Percentiles rank a stretch among this genome's conserved stretches.
Evolutionary conservation across 2,797 vertebrate genomes (phyloP).

Genomic region (Sitta carolinensis): DNA sequence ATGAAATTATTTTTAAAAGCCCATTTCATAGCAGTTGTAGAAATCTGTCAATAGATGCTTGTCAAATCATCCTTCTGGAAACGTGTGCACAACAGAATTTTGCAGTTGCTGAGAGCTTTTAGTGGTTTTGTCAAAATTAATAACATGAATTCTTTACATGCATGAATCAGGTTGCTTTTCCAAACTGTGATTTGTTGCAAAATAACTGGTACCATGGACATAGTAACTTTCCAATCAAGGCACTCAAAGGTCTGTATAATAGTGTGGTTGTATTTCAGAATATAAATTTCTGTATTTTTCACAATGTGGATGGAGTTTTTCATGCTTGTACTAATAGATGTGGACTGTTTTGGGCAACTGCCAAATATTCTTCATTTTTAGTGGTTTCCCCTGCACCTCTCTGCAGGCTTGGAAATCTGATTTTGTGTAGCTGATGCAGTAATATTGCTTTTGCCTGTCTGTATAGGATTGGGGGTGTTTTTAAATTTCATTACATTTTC

Average conservation of each 20-base stretch:
- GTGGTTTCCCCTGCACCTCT: neutral
- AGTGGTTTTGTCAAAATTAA: neutral
- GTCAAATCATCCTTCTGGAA: neutral
- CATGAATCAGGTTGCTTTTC: neutral
- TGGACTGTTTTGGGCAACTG: neutral
- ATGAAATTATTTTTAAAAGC: neutral
- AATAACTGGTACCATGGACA: neutral
- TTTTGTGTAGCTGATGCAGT: neutral
- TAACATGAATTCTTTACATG: neutral
- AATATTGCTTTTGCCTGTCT: neutral
- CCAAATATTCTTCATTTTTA: neutral
- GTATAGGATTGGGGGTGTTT: rapidly evolving
- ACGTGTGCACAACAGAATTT: neutral
- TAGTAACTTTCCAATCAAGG: neutral
- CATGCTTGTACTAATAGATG: neutral
- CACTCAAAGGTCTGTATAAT: neutral
- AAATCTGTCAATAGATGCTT: conserved; percentile 4
- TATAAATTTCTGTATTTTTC: neutral
- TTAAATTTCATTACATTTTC: neutral
- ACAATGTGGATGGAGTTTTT: neutral
- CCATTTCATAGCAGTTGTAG: neutral
- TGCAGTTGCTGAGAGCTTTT: neutral
- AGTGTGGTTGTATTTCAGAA: neutral
- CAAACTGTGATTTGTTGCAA: neutral
- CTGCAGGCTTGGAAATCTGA: neutral